Evolutionary conservation across 2,888 invertebrate species (phyloP).

Genomic region (Agrotis puta): DNA sequence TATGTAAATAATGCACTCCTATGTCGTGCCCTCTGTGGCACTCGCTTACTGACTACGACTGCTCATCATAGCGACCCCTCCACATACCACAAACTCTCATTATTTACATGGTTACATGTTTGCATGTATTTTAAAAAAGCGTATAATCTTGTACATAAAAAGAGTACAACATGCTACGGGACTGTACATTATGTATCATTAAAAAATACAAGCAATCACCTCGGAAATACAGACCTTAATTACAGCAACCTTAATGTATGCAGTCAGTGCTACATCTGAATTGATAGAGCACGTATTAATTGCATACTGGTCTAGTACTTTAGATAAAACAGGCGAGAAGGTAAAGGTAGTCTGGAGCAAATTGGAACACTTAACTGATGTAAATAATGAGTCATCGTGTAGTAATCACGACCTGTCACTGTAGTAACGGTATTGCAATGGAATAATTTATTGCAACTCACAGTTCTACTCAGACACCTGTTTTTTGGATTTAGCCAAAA

Average conservation of each 20-base stretch:
- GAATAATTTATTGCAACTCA: slow-evolving; percentile 40
- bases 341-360: slow-evolving; percentile 44
- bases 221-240: slow-evolving; percentile 50
- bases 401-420: slow-evolving; percentile 51
- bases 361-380: slow-evolving; percentile 55
- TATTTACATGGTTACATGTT: slow-evolving; percentile 38
- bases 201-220: slow-evolving; percentile 37
- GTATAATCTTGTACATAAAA: slow-evolving; percentile 12
- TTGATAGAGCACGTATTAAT: slow-evolving; percentile 62
- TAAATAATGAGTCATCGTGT: slow-evolving; percentile 54
- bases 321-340: slow-evolving; percentile 53
- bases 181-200: slow-evolving; percentile 30
- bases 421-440: slow-evolving; percentile 47
- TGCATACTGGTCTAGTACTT: slow-evolving; percentile 58
- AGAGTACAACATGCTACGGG: slow-evolving; percentile 17
- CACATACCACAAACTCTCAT: slow-evolving; percentile 53
- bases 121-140: slow-evolving; percentile 11
- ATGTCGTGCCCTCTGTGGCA: slow-evolving; percentile 69
- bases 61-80: slow-evolving; percentile 52
- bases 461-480: neutral
- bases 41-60: slow-evolving; percentile 49
- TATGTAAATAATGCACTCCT: slow-evolving; percentile 84
- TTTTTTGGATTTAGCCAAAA: neutral
- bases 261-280: slow-evolving; percentile 51
- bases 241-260: slow-evolving; percentile 50